Evolutionary conservation across 2,888 invertebrate species (phyloP).

Genomic region (Norana najaformis): DNA sequence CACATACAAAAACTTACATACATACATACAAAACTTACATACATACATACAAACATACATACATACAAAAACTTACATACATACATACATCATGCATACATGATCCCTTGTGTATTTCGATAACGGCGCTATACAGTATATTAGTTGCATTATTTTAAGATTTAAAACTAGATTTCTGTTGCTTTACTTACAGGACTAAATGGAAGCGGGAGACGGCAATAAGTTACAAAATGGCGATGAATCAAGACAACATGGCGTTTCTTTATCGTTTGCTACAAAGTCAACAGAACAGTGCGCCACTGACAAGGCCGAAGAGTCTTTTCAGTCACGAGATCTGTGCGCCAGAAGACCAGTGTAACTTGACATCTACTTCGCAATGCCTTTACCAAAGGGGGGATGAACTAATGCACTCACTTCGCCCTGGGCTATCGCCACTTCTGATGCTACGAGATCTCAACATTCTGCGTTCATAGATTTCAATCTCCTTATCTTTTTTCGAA

Average conservation of each 20-base stretch:
- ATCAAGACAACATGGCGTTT: background rate
- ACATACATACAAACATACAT: no score
- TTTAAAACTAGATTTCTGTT: background rate
- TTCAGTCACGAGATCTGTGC: conserved; percentile 7
- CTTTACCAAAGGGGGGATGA: background rate
- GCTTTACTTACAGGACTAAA: background rate
- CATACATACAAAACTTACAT: no score
- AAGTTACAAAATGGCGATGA: background rate
- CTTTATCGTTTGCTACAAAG: background rate
- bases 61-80: no score
- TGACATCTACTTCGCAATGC: background rate
- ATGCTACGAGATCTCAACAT: background rate
- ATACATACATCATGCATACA: no score
- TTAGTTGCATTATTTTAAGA: no score
- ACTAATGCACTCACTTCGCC: background rate
- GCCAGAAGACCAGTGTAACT: background rate
- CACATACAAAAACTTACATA: no score
- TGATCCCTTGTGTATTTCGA: no score
- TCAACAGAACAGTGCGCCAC: conserved; percentile 5
- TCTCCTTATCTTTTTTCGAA: background rate
- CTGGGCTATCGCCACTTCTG: background rate
- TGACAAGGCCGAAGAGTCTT: background rate
- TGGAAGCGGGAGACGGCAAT: background rate
- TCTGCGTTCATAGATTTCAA: background rate
- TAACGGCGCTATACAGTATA: no score